These are phyloP conservation scores for Argyrosomus japonicus DNA, from an alignment of 2,113 vertebrate genomes.

Conservation along the genomic window DNA sequence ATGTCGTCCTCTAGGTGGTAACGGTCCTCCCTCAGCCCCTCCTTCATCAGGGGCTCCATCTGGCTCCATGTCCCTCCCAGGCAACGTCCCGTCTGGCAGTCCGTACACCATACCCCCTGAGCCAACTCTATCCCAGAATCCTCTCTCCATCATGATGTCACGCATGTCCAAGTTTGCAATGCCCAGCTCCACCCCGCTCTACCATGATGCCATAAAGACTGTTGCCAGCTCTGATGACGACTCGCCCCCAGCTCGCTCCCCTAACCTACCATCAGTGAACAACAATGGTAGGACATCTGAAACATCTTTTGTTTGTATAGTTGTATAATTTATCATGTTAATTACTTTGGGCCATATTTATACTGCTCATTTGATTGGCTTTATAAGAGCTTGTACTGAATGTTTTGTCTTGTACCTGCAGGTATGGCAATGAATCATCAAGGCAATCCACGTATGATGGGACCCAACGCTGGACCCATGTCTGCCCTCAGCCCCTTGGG, in stretches of 20 bases:
- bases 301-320: slow-evolving; percentile 1
- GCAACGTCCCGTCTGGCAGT: slow-evolving; percentile 92
- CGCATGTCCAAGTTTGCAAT: slow-evolving; percentile 99
- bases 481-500: slow-evolving; percentile 98
- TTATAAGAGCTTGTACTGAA: neutral
- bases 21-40: slow-evolving; percentile 89
- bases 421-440: slow-evolving; percentile 97
- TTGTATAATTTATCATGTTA: slow-evolving; percentile 22
- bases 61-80: slow-evolving; percentile 79
- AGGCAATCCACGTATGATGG: slow-evolving; percentile 96
- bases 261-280: slow-evolving; percentile 95
- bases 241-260: slow-evolving; percentile 96
- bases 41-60: slow-evolving; percentile 89
- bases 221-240: slow-evolving; percentile 99
- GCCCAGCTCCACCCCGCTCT: slow-evolving; percentile 98
- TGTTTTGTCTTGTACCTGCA: slow-evolving; percentile 67
- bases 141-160: slow-evolving; percentile 99
- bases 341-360: neutral
- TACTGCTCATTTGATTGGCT: neutral
- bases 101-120: slow-evolving; percentile 98
- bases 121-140: slow-evolving; percentile 98
- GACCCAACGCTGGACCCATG: slow-evolving; percentile 93
- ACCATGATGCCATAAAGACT: slow-evolving; percentile 99
- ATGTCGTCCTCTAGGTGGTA: slow-evolving; percentile 86
- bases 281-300: slow-evolving; percentile 87